Evolutionary conservation across 2,888 invertebrate species (phyloP), one percentile per base, ranked within the genome.

Genomic region (Drosophila pegasa): DNA sequence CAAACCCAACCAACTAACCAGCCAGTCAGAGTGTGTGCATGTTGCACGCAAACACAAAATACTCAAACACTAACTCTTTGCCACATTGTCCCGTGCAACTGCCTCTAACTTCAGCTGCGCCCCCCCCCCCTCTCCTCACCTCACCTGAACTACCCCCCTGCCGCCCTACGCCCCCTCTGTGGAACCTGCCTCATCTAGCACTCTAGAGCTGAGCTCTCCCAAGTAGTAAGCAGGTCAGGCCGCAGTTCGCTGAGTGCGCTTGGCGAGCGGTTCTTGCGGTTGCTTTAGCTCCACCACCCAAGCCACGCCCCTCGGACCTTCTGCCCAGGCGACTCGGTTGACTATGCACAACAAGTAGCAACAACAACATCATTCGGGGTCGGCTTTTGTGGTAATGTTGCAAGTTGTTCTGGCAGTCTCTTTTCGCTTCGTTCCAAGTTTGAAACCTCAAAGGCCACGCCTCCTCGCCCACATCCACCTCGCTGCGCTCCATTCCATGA

Each of bases 11-110:
- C 35, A 37, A 27, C 45, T 6, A 18, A 18, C 16, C 48, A n/a
- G 20, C 33, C 33, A 33, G 50, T 6, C 43, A 6, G 20, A 56
- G 63, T 78, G 50, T 75, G 83, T 86, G 83, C 82, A 82, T 87
- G 88, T 87, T 82, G 82, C 82, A 82, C 82, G 82, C 83, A 82
- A 80, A 73, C 87, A 66, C 70, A 71, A 75, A 78, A 75, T 78
- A 75, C 38, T 59, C 62, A 75, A 69, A 68, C 61, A 71, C 75
- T 74, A 64, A 75, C 78, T 71, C 70, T 52, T 73, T 71, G 71
- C 64, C 67, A 74, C 78, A 78, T 64, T 84, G 62, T 60, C 50
- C 66, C 67, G 60, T 59, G 38, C 47, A 62, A 62, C 52, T 29
- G 27, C 16, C 16, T 22, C 16, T 16, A 25, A 37, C 35, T 48